Evolutionary conservation across 2,113 vertebrate genomes (phyloP).

Genomic region (Muntiacus muntjak): DNA sequence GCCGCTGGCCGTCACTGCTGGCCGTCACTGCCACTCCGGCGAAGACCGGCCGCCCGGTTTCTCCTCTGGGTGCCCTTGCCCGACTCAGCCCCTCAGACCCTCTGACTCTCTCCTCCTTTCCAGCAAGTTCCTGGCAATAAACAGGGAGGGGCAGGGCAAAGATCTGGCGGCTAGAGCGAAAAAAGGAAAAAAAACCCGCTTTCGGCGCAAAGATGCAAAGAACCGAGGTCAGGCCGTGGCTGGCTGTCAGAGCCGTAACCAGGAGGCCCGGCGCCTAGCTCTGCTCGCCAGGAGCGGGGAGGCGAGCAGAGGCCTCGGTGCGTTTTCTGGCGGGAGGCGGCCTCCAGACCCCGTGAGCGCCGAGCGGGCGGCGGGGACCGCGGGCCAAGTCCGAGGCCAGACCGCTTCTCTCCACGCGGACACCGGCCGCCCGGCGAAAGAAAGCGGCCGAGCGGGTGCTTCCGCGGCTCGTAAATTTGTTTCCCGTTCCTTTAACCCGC

Average conservation of each 20-base stretch:
- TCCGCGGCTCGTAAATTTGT: slow-evolving; percentile 62
- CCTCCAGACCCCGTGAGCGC: neutral
- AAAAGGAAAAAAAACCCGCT: neutral
- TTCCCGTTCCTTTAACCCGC: slow-evolving; percentile 45
- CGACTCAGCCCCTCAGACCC: neutral
- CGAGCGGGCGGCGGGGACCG: neutral
- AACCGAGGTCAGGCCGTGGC: neutral
- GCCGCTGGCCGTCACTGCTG: neutral
- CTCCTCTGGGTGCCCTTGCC: neutral
- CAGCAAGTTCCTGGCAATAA: slow-evolving; percentile 11
- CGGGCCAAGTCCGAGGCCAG: neutral
- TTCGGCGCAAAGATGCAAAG: neutral
- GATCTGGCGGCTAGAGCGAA: neutral
- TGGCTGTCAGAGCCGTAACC: neutral
- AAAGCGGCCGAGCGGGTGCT: neutral
- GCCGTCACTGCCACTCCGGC: neutral
- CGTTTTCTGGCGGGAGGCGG: fast-evolving
- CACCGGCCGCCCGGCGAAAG: neutral
- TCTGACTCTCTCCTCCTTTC: neutral
- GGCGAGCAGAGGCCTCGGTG: neutral
- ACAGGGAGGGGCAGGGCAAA: neutral
- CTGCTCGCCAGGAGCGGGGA: neutral
- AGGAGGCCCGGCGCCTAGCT: neutral
- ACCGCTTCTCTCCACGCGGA: slow-evolving; percentile 14
- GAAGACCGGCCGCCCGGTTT: neutral